A percentile compares a stretch with the other conserved stretches of the same genome.
Conservation (phyloP, 2,113 vertebrate species). For the Pithys albifrons region DNA sequence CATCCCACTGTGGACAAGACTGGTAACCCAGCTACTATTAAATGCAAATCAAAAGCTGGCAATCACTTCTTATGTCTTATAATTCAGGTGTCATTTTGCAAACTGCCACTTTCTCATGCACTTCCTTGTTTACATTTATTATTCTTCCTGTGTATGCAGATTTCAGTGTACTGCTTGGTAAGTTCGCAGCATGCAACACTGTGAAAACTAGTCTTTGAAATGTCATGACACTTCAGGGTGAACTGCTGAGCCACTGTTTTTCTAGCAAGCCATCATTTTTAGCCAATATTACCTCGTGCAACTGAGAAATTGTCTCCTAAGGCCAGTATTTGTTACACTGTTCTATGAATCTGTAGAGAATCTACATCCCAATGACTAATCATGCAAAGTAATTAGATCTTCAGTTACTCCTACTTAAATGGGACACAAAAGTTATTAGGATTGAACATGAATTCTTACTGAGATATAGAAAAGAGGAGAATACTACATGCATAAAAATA, state of each 20-base stretch:
- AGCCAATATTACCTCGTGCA: not conserved
- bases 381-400: not conserved
- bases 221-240: not conserved
- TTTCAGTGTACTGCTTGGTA: not conserved
- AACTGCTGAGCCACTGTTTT: not conserved
- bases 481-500: not conserved
- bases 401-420: not conserved
- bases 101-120: not conserved
- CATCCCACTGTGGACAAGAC: not conserved
- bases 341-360: not conserved
- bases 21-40: not conserved
- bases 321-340: not conserved
- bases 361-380: not conserved
- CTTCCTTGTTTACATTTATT: not conserved
- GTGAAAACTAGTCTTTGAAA: constrained; percentile 27
- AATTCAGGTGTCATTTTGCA: not conserved
- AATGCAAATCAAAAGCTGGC: not conserved
- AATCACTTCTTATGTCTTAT: not conserved
- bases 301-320: not conserved
- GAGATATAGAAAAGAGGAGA: not conserved
- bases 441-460: not conserved
- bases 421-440: not conserved
- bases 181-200: not conserved
- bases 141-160: not conserved
- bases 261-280: not conserved